phyloP scores from a whole-genome alignment of 2,113 vertebrate species.

The Propithecus coquereli region DNA sequence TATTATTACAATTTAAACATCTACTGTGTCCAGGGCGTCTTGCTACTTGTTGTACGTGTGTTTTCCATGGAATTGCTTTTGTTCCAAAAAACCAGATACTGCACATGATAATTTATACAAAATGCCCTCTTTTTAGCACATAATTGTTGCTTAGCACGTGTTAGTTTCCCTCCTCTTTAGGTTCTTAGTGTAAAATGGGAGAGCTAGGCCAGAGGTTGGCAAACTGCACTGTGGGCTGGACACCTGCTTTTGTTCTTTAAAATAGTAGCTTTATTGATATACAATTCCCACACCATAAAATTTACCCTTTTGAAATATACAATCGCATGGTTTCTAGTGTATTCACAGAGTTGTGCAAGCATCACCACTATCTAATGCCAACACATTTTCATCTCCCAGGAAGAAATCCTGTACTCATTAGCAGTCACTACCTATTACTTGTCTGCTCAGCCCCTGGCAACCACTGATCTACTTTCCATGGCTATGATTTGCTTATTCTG shows the following conservation, averaged over 20 bases:
- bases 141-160: neutral
- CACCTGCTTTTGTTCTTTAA: conserved; percentile 13
- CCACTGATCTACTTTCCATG: neutral
- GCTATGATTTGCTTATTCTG: neutral
- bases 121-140: neutral
- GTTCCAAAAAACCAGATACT: neutral
- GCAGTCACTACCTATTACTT: neutral
- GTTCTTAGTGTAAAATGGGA: conserved; percentile 5
- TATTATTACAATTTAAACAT: neutral
- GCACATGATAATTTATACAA: neutral
- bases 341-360: neutral
- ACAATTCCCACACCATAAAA: neutral
- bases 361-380: neutral
- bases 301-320: neutral
- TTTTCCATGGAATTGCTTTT: conserved; percentile 35
- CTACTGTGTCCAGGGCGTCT: neutral
- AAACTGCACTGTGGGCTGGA: neutral
- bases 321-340: neutral
- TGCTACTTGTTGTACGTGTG: neutral
- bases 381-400: neutral
- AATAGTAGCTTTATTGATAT: neutral
- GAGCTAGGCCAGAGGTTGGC: neutral
- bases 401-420: neutral
- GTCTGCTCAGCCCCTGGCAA: neutral
- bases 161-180: neutral